Conservation (phyloP, 2,113 vertebrate species). For the Percina caprodes region DNA sequence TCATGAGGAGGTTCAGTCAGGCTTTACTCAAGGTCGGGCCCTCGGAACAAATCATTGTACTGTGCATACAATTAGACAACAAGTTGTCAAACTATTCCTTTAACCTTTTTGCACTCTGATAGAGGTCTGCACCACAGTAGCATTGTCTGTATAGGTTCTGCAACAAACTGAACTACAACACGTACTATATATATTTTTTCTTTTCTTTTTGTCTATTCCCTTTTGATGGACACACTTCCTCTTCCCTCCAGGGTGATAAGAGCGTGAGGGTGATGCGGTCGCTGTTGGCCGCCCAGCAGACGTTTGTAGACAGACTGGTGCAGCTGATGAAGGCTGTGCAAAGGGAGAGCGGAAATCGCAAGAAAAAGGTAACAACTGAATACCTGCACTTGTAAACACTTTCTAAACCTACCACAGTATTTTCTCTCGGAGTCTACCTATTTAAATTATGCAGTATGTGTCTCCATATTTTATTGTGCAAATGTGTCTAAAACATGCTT, state of each 20-base stretch:
- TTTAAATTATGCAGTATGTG: not conserved
- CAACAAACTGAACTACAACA: not conserved
- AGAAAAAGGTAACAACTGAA: conserved; percentile 89
- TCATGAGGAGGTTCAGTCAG: conserved; percentile 98
- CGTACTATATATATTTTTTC: too few species aligned
- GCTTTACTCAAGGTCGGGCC: conserved; percentile 92
- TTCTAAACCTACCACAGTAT: not conserved
- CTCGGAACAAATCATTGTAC: not conserved
- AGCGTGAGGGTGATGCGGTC: conserved; percentile 97
- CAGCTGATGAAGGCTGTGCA: conserved; percentile 99
- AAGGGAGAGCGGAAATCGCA: conserved; percentile 97
- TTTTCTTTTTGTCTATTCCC: not conserved
- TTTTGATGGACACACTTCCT: not conserved
- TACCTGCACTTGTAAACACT: not conserved
- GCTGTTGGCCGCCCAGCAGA: conserved; percentile 95
- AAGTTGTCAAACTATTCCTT: not conserved
- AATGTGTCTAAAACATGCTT: too few species aligned
- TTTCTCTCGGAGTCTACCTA: not conserved
- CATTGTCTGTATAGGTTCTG: not conserved
- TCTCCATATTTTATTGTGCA: not conserved
- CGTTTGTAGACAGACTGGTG: conserved; percentile 95
- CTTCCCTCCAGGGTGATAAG: conserved; percentile 91
- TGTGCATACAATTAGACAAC: not conserved
- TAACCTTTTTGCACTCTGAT: not conserved
- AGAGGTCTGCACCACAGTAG: not conserved